Base-by-base conservation (phyloP, 2,113 vertebrate genomes). In the Aspiorhynchus laticeps region DNA sequence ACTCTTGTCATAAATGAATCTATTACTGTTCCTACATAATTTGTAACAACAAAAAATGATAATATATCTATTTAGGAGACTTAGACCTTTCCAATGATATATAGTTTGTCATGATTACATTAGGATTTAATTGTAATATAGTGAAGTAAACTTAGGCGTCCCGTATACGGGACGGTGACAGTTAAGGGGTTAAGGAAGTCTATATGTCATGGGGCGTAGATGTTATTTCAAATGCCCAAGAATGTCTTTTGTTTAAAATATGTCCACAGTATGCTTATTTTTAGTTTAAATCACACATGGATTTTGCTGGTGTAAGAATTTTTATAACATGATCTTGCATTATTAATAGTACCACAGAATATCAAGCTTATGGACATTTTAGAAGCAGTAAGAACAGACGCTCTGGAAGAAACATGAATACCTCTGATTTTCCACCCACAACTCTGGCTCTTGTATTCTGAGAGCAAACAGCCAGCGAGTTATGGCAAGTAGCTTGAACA, bases 291-390 rank as follows among this genome's bases (percentile, higher is more conserved):
- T 48, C 2, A 15, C n/a, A 53, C 14, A 2, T 80, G 79, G 26
- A 80, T 83, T 76, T 86, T 90, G 90, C 90, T 87, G 87, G 89
- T 86, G 83, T 90, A 82, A 90, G 87, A 88, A 85, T 80, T 88
- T 90, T 53, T 83, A 24, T 51, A 81, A 21, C 8, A 28, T 65
- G 14, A 81, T 65, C 24, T 41, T 9, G n/a, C 80, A 28, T 80
- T 80, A 59, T 38, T 26, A 81, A 38, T 46, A 46, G 15, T 7
- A 65, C 36, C 14, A n/a, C 53, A 26, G 1, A 38, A 26, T 61
- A 17, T 41, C 21, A n/a, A 56, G 7, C 7, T 31, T 26, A n/a
- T 24, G 21, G 61, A 31, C n/a, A 65, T 65, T 43, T 71, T 51
- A 41, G 26, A 33, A 4, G 53, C 31, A 46, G 21, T 26, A 33